phyloP scores from a whole-genome alignment of 1,140 invertebrate species.

The Camponotus floridanus region DNA sequence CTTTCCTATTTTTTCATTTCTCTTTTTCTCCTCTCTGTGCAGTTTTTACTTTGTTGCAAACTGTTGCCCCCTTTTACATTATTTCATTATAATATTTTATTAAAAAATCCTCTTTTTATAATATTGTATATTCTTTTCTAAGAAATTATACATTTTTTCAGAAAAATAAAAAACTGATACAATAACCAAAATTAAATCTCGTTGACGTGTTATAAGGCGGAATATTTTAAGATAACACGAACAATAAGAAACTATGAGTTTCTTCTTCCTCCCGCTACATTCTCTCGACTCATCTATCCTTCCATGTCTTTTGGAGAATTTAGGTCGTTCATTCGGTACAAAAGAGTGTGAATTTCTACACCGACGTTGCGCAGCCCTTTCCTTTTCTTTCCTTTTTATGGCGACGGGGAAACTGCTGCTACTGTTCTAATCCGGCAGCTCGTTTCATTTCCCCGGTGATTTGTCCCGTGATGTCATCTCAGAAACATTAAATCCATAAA shows the following conservation, averaged over 20 bases:
- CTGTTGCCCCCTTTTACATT: background rate
- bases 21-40: background rate
- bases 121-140: background rate
- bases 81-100: background rate
- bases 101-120: background rate
- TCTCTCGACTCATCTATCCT: conserved; percentile 5
- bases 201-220: background rate
- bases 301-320: conserved; percentile 18
- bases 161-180: background rate
- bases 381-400: background rate
- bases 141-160: background rate
- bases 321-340: conserved; percentile 32
- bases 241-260: background rate
- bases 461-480: conserved; percentile 76
- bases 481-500: conserved; percentile 77
- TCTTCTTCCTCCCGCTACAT: background rate
- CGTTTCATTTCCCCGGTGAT: conserved; percentile 79
- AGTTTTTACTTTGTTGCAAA: background rate
- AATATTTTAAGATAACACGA: conserved; percentile 26
- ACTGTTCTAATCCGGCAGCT: conserved; percentile 78
- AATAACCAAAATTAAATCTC: conserved; percentile 30
- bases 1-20: background rate
- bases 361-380: background rate
- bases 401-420: conserved; percentile 10
- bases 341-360: conserved; percentile 25